phyloP scores from a whole-genome alignment of 2,113 vertebrate genomes.

The Himantopus leucocephalus region DNA sequence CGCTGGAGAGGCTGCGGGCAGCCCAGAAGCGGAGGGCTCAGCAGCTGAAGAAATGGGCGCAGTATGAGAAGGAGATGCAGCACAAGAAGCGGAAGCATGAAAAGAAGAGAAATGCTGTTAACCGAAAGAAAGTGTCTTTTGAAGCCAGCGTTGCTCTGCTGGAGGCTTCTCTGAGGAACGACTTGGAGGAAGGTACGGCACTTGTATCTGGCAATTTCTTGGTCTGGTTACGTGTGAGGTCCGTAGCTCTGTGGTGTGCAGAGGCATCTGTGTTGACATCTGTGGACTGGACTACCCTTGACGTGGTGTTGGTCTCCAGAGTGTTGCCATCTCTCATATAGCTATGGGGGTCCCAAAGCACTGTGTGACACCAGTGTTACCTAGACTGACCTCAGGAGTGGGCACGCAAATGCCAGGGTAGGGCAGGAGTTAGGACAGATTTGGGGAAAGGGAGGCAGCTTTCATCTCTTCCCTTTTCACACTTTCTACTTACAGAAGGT shows the following conservation, averaged over 20 bases:
- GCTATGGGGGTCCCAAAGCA: background rate
- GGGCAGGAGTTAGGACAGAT: background rate
- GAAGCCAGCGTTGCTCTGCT: slow-evolving; percentile 89
- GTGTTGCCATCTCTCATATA: background rate
- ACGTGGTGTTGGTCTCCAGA: background rate
- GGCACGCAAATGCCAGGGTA: background rate
- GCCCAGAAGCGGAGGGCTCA: slow-evolving; percentile 93
- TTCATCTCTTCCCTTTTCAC: background rate
- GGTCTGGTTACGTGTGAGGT: background rate
- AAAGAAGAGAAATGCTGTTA: slow-evolving; percentile 77
- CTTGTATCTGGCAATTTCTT: background rate
- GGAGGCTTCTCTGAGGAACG: slow-evolving; percentile 93
- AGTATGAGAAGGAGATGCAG: slow-evolving; percentile 96
- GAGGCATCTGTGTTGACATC: background rate
- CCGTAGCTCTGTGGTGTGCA: background rate
- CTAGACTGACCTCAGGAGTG: background rate
- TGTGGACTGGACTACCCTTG: background rate
- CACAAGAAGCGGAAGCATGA: slow-evolving; percentile 90
- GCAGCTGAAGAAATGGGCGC: slow-evolving; percentile 95
- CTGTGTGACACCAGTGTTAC: background rate
- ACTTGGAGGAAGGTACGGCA: slow-evolving; percentile 88
- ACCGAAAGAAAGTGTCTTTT: slow-evolving; percentile 88
- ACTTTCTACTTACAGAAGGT: background rate
- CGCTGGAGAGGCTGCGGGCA: slow-evolving; percentile 89
- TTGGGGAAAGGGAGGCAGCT: background rate